These are phyloP conservation scores for Cottus gobio DNA, from an alignment of 2,113 vertebrate genomes.

Conservation along the genomic window DNA sequence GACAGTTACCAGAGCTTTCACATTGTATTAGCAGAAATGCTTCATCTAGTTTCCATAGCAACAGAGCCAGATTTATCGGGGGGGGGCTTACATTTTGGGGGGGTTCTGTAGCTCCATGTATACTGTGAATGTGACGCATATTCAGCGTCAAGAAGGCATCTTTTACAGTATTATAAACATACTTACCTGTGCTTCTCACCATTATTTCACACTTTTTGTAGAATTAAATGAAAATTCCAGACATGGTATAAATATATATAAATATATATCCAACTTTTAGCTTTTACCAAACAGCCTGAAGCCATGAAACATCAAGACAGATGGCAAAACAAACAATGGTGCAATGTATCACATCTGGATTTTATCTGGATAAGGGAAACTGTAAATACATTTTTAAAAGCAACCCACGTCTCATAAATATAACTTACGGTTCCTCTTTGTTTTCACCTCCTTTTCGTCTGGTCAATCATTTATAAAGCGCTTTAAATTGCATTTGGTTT, in stretches of 20 bases:
- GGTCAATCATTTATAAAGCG: background rate
- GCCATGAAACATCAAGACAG: background rate
- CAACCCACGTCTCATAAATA: background rate
- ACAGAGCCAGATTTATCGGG: conserved; percentile 15
- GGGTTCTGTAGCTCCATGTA: background rate
- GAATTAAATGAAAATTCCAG: background rate
- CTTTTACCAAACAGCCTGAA: background rate
- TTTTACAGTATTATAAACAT: background rate
- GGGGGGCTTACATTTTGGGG: conserved; percentile 12
- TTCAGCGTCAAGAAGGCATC: background rate
- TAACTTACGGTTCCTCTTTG: background rate
- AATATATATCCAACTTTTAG: background rate
- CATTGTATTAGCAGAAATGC: conserved; percentile 22
- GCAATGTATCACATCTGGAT: background rate
- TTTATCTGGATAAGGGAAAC: background rate
- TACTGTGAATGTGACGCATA: background rate
- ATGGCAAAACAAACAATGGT: background rate
- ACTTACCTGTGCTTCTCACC: background rate
- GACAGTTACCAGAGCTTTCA: conserved; percentile 20
- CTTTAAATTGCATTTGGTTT: background rate
- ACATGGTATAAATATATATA: background rate
- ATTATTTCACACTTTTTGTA: background rate
- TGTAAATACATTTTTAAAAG: background rate
- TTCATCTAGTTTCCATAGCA: conserved; percentile 41
- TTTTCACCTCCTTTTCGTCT: background rate